These are phyloP conservation scores for Ctenodactylus gundi DNA, from an alignment of 2,113 vertebrate species.

Conservation along the genomic window DNA sequence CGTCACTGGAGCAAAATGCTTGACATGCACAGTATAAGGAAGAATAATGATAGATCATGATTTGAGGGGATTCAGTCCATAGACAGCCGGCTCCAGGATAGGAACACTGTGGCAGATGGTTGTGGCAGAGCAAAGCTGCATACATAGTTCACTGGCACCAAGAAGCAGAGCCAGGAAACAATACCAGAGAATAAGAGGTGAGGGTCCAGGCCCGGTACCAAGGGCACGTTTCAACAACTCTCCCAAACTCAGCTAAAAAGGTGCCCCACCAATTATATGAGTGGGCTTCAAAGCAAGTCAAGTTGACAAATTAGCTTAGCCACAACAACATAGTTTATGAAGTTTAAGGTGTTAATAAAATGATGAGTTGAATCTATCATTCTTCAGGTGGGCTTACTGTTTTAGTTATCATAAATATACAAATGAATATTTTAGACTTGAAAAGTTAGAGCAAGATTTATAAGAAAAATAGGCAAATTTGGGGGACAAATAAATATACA, in stretches of 20 bases:
- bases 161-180: background rate
- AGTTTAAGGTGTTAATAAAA: background rate
- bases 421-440: background rate
- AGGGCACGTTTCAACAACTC: background rate
- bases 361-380: background rate
- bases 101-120: background rate
- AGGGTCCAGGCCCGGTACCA: background rate
- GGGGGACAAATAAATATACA: background rate
- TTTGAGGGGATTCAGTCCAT: background rate
- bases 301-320: background rate
- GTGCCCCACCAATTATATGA: background rate
- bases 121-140: background rate
- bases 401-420: background rate
- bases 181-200: background rate
- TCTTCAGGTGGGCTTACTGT: background rate
- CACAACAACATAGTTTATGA: background rate
- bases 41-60: background rate
- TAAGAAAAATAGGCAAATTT: slow-evolving; percentile 9
- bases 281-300: background rate
- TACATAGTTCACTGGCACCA: background rate
- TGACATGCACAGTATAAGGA: background rate
- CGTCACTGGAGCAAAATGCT: background rate
- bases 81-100: background rate
- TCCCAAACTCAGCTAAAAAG: too few species aligned
- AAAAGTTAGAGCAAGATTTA: background rate